A percentile compares a stretch with the other conserved stretches of the same genome.
phyloP scores from a whole-genome alignment of 2,797 vertebrate species.

The Ptychadena robeensis region DNA sequence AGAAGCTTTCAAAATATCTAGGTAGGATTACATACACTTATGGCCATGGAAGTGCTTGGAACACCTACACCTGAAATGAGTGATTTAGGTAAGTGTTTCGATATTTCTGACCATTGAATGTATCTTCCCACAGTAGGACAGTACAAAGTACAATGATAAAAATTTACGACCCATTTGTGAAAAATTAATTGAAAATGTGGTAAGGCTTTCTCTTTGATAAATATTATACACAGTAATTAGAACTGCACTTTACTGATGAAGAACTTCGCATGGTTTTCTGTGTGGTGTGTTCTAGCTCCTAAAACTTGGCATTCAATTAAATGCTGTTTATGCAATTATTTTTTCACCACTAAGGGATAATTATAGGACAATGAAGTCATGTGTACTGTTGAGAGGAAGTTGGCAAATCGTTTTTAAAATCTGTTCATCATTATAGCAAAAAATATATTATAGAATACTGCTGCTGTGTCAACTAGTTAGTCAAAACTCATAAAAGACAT shows the following conservation, averaged over 20 bases:
- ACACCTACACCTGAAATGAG: too few relatives aligned
- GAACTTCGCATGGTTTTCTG: background rate
- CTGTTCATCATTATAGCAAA: constrained; percentile 6
- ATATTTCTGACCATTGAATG: background rate
- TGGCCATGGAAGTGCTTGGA: too few relatives aligned
- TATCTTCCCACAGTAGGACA: background rate
- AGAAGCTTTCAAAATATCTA: too few relatives aligned
- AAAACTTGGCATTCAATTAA: background rate
- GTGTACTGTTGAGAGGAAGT: constrained; percentile 25
- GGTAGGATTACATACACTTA: too few relatives aligned
- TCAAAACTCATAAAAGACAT: background rate
- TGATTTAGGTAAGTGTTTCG: too few relatives aligned
- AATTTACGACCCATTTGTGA: background rate
- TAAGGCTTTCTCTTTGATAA: background rate
- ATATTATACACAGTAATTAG: background rate
- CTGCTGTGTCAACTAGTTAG: background rate
- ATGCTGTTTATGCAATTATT: background rate
- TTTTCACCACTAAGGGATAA: constrained; percentile 7
- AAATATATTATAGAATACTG: constrained; percentile 19
- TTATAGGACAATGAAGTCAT: constrained; percentile 33
- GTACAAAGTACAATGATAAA: background rate
- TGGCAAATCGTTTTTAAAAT: constrained; percentile 17
- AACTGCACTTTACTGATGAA: background rate
- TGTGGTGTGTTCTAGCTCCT: background rate
- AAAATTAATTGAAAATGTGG: background rate